These are phyloP conservation scores for Calvadosia cruxmelitensis DNA, from an alignment of 30 jellyfish, hydroid and myxozoan species.

Conservation along the genomic window DNA sequence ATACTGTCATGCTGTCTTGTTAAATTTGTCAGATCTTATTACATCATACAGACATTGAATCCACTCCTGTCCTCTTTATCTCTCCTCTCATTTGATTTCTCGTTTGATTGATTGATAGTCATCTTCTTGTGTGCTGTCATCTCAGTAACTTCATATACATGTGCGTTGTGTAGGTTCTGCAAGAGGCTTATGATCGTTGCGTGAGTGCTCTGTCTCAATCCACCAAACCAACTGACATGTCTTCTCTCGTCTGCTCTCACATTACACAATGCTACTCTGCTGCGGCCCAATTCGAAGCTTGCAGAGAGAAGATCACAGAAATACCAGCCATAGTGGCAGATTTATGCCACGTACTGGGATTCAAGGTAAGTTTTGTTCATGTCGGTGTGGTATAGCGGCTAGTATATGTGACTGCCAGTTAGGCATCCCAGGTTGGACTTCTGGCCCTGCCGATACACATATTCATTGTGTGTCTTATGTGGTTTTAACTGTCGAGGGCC, in stretches of 20 bases:
- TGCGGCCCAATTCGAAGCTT: constrained; percentile 92
- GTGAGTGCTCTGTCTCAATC: constrained; percentile 16
- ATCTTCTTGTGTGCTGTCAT: too few relatives aligned
- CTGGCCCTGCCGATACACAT: neutral
- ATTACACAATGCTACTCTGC: constrained; percentile 73
- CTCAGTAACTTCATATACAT: too few relatives aligned
- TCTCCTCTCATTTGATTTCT: too few relatives aligned
- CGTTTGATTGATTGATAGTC: too few relatives aligned
- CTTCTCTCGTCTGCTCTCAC: constrained; percentile 46
- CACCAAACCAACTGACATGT: constrained; percentile 28
- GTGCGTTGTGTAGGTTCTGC: constrained; percentile 59
- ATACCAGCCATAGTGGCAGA: constrained; percentile 60
- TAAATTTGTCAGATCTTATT: too few relatives aligned
- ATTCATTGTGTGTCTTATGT: neutral
- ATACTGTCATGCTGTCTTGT: too few relatives aligned
- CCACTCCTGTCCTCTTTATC: too few relatives aligned
- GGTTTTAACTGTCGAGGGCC: too few relatives aligned
- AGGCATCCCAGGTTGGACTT: too few relatives aligned
- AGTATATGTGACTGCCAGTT: too few relatives aligned
- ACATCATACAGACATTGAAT: too few relatives aligned
- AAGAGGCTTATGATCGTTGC: constrained; percentile 79
- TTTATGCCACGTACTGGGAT: constrained; percentile 42
- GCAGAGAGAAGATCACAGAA: constrained; percentile 84
- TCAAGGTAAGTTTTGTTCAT: constrained; percentile 29
- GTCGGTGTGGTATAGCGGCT: too few relatives aligned